Percentiles rank a stretch among this genome's conserved stretches.
Evolutionary conservation across 2,797 vertebrate species (phyloP).

Genomic region (Atherinosoma microstoma): DNA sequence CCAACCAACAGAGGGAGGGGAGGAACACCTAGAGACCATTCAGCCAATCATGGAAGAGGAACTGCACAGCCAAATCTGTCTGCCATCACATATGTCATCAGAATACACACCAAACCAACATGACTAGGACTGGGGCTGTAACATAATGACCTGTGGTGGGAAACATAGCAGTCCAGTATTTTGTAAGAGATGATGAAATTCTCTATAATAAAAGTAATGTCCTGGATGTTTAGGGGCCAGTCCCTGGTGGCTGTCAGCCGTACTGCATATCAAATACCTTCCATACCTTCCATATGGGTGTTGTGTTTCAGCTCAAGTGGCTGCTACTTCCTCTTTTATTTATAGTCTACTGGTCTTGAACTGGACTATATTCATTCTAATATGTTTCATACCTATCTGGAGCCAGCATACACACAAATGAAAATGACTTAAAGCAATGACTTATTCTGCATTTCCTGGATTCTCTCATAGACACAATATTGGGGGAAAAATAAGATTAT

Average conservation of each 20-base stretch:
- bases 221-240: not conserved
- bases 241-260: not conserved
- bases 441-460: not conserved
- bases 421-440: not conserved
- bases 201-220: not conserved
- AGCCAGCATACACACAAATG: not conserved
- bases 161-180: not conserved
- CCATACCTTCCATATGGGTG: not conserved
- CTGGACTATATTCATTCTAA: conserved; percentile 7
- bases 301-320: not conserved
- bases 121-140: not conserved
- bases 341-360: not conserved
- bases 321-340: not conserved
- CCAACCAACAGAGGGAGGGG: too few relatives aligned
- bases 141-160: not conserved
- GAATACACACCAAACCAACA: not conserved
- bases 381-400: not conserved
- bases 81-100: not conserved
- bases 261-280: not conserved
- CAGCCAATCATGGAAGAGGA: not conserved
- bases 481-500: conserved; percentile 16
- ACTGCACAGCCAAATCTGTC: not conserved
- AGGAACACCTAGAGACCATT: too few relatives aligned
- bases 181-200: not conserved
- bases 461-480: conserved; percentile 12